Percentiles rank a stretch among this genome's conserved stretches.
Evolutionary conservation across 2,888 invertebrate genomes (phyloP).

Genomic region (Drosophila sordidapex): DNA sequence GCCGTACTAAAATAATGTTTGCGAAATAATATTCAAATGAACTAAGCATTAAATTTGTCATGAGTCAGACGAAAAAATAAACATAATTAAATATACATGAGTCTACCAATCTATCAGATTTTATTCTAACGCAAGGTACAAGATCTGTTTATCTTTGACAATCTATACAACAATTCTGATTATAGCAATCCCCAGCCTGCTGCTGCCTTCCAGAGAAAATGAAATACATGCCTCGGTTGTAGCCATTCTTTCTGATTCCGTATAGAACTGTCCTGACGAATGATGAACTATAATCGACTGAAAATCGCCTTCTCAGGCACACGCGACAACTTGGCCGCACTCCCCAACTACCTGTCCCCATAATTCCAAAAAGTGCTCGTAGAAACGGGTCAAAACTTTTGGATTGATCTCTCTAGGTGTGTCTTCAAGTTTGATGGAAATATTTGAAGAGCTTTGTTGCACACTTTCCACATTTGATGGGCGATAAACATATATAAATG

Average conservation of each 20-base stretch:
- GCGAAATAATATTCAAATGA: constrained; percentile 47
- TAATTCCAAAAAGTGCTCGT: neutral
- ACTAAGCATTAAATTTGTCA: constrained; percentile 61
- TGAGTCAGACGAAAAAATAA: constrained; percentile 42
- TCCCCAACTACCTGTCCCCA: neutral
- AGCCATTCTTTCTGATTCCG: neutral
- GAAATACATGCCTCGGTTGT: neutral
- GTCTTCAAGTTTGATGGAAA: neutral
- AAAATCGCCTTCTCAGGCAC: neutral
- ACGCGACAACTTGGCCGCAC: neutral
- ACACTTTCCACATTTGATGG: neutral
- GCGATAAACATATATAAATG: neutral
- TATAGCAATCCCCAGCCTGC: neutral
- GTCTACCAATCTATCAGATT: neutral
- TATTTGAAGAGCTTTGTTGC: neutral
- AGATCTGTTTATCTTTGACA: neutral
- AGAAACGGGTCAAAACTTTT: neutral
- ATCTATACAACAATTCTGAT: neutral
- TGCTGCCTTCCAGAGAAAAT: neutral
- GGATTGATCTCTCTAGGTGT: neutral
- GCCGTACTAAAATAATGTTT: constrained; percentile 6
- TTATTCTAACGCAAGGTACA: neutral
- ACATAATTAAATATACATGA: constrained; percentile 22
- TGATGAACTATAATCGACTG: neutral
- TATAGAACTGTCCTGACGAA: neutral